Percentiles rank a stretch among this genome's conserved stretches.
These are phyloP conservation scores for Drosophila willistoni DNA, from an alignment of 1,140 invertebrate species.

Conservation along the genomic window DNA sequence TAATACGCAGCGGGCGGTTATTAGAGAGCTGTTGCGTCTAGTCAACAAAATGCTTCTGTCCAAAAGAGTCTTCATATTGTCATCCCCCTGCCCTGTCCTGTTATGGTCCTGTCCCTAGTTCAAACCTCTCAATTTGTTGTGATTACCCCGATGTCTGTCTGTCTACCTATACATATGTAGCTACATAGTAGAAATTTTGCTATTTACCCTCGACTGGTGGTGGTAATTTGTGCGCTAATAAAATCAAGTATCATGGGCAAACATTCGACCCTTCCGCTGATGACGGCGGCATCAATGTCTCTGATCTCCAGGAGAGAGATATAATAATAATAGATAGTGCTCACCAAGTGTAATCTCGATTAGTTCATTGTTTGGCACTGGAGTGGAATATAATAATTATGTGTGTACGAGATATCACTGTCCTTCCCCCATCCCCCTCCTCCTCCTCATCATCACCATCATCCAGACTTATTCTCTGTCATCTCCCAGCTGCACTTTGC, in stretches of 20 bases:
- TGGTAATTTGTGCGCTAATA: slow-evolving; percentile 81
- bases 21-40: slow-evolving; percentile 65
- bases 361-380: slow-evolving; percentile 75
- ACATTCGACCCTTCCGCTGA: slow-evolving; percentile 45
- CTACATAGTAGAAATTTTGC: slow-evolving; percentile 34
- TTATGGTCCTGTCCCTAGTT: slow-evolving; percentile 11
- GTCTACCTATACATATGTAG: background rate
- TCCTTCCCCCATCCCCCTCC: background rate
- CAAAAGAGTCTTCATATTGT: background rate
- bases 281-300: slow-evolving; percentile 30
- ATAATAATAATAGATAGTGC: slow-evolving; percentile 55
- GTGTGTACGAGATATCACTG: slow-evolving; percentile 47
- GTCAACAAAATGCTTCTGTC: slow-evolving; percentile 34
- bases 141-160: slow-evolving; percentile 59
- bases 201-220: slow-evolving; percentile 56
- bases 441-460: background rate
- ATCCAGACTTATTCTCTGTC: background rate
- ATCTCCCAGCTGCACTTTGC: slow-evolving; percentile 74
- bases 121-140: slow-evolving; percentile 75
- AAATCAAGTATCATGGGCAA: slow-evolving; percentile 80
- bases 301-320: slow-evolving; percentile 38
- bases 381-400: slow-evolving; percentile 82
- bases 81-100: slow-evolving; percentile 6
- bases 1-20: slow-evolving; percentile 74
- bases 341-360: slow-evolving; percentile 77